phyloP scores from a whole-genome alignment of 2,113 vertebrate species.

The Nicator chloris region DNA sequence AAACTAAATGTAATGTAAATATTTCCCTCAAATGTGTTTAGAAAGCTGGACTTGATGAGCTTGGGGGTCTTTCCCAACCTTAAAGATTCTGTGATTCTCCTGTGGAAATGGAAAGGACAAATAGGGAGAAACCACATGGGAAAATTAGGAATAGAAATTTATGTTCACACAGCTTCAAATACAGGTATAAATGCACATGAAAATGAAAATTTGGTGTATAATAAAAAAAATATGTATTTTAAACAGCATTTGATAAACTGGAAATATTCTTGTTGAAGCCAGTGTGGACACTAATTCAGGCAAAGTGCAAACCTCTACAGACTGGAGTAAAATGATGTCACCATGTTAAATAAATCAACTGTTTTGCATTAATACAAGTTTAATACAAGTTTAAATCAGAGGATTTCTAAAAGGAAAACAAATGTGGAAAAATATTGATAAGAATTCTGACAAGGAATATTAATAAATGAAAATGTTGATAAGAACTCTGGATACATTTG shows the following conservation, averaged over 20 bases:
- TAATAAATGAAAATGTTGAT: constrained; percentile 52
- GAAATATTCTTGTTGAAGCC: not conserved
- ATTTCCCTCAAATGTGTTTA: not conserved
- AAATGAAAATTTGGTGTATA: not conserved
- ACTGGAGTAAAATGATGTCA: not conserved
- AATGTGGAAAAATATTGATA: constrained; percentile 34
- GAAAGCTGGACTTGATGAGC: not conserved
- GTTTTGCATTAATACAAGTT: not conserved
- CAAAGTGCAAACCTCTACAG: not conserved
- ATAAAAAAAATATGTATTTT: not conserved
- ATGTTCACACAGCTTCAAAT: not conserved
- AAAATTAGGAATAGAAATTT: not conserved
- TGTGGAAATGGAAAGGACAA: not conserved
- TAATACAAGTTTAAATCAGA: not conserved
- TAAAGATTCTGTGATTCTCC: not conserved
- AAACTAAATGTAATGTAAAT: not conserved
- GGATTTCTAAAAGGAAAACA: not conserved
- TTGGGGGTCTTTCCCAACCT: not conserved
- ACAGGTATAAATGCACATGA: not conserved
- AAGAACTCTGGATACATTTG: constrained; percentile 1
- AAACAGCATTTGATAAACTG: not conserved
- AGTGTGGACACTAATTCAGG: not conserved
- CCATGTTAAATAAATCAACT: not conserved
- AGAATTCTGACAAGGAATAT: not conserved
- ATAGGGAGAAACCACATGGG: accelerated